Base-by-base conservation (phyloP, 1,140 invertebrate genomes). In the Dreissena polymorpha region DNA sequence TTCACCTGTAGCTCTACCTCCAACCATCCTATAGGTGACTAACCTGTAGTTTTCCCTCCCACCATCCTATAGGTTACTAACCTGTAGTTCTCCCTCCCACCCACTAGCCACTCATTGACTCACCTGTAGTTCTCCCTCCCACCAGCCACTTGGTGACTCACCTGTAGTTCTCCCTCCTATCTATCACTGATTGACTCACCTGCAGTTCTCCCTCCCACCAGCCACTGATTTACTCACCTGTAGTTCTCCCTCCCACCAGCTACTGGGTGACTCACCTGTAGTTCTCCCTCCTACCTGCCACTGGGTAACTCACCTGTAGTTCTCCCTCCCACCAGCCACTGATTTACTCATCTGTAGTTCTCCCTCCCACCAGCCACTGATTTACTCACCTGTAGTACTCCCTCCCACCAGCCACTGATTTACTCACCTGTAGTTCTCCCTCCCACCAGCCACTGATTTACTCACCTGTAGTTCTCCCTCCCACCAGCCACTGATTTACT, bases 121-220 rank as follows among this genome's bases (percentile, higher is more conserved):
- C 88, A 94, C 97, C 94, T 99, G 98, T 29, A 99, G 93, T 93
- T 99, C 99, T 67, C 99, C 99, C 95, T 99, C 98, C 99, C 99
- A 99, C 98, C 98, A 99, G 25, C 98, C 98, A 85, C 97, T 97
- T 74, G 97, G 95, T 12, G 97, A 97, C 91, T 99, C 88, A 94
- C 97, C 94, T 99, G 98, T 29, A 99, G 93, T 93, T 99, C 99
- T 67, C 99, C 99, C 95, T 99, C 98, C 99, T 98, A 99, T 98
- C 98, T 99, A 25, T 98, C 98, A 85, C 97, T 97, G n/a, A n/a
- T 10, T 14, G 51, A 64, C 65, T 80, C 88, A 94, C 97, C 94
- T 99, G 98, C 27, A 99, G 93, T 93, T 99, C 99, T 67, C 99
- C 99, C 95, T 99, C 98, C 99, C 99, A 99, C 98, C 98, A 99